Base-by-base conservation (phyloP, 1,140 invertebrate genomes). In the Heliconius nattereri region DNA sequence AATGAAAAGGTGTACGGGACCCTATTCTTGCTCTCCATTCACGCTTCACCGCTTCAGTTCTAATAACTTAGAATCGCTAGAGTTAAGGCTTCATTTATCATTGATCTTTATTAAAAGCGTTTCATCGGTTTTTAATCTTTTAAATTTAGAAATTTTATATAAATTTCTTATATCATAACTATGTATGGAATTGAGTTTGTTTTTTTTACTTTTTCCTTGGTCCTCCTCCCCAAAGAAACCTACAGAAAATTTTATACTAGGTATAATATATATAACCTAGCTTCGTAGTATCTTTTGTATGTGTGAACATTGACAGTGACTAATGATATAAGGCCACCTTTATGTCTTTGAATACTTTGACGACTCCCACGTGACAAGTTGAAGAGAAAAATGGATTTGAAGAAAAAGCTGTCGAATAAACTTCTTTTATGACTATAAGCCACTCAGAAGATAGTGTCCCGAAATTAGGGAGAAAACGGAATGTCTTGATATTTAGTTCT, bases 51-150 rank as follows among this genome's bases (percentile, higher is more conserved):
- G 76, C 75, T 60, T 81, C 78, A 78, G 66, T 74, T 74, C 60
- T 79, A 81, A 83, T 82, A 82, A 82, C 80, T 84, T 81, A 81
- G 72, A 78, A 81, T 81, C 72, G 72, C 73, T 80, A 80, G 78
- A 78, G 78, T 71, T 83, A 83, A 84, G 74, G 52, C 82, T 83
- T 85, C 75, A 86, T 86, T 88, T 83, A 86, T 85, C 82, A 85
- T 84, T 85, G 60, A 87, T 76, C 73, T 80, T 74, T 71, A 79
- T 83, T 80, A 81, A 82, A 66, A 66, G 60, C 60, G 26, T 66
- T 66, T 29, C 23, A 77, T 82, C 80, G 78, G 78, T 81, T 81
- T 75, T 66, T 66, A 66, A 66, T 66, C 32, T 66, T 66, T 66
- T 66, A 66, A 71, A 78, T 20, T 49, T 49, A 45, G 20, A 73